Conservation (phyloP, 30 jellyfish, hydroid and myxozoan species). For the Nemopilema nomurai region DNA sequence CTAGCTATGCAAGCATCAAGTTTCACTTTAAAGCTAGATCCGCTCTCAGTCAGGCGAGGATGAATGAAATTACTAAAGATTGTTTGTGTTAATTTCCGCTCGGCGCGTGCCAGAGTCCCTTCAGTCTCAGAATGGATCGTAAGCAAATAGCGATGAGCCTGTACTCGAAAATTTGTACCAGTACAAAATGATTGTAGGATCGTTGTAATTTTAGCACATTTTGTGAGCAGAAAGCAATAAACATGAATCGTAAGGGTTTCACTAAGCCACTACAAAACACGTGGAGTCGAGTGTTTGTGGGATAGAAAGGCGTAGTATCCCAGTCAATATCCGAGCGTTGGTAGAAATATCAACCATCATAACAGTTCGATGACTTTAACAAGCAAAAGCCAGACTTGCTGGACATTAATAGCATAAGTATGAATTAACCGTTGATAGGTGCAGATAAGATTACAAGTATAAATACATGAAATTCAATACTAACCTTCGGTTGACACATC, state of each 20-base stretch:
- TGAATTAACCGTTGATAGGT: background rate
- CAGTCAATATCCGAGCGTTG: too few relatives aligned
- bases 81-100: slow-evolving; percentile 37
- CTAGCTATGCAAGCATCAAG: background rate
- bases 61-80: background rate
- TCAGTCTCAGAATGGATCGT: background rate
- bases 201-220: too few relatives aligned
- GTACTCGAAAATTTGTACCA: background rate
- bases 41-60: background rate
- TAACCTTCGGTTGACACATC: slow-evolving; percentile 47
- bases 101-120: slow-evolving; percentile 64
- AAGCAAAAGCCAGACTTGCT: background rate
- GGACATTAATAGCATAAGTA: background rate
- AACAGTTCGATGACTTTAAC: too few relatives aligned
- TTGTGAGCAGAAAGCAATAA: too few relatives aligned
- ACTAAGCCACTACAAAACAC: too few relatives aligned
- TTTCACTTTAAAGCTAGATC: background rate
- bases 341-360: too few relatives aligned
- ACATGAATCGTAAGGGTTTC: too few relatives aligned
- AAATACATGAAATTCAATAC: background rate
- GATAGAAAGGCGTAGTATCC: too few relatives aligned
- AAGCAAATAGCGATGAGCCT: background rate
- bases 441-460: background rate
- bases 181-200: too few relatives aligned
- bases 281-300: too few relatives aligned